Evolutionary conservation across 2,888 invertebrate species (phyloP).

Genomic region (Deilephila porcellus): DNA sequence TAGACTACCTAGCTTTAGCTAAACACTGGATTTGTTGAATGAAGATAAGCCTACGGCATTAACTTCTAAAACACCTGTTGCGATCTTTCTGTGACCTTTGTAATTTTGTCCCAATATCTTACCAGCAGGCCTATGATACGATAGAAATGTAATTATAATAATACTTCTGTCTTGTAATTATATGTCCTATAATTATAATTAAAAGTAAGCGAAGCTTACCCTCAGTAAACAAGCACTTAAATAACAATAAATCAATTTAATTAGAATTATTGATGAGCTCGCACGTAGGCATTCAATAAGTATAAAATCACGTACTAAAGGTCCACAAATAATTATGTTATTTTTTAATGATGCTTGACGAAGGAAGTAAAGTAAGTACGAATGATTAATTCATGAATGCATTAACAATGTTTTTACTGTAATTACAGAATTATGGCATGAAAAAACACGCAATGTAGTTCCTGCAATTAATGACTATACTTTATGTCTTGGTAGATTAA

Average conservation of each 20-base stretch:
- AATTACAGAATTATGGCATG: neutral
- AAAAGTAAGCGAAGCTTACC: too few species aligned
- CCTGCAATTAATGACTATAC: slow-evolving; percentile 8
- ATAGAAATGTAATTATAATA: too few species aligned
- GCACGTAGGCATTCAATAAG: neutral
- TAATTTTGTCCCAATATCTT: too few species aligned
- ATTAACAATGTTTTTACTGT: slow-evolving; percentile 8
- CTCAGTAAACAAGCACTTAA: too few species aligned
- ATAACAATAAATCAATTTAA: neutral
- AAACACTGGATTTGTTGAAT: too few species aligned
- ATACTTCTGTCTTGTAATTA: too few species aligned
- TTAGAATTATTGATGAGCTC: neutral
- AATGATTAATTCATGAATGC: neutral
- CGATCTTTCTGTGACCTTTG: too few species aligned
- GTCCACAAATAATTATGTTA: neutral
- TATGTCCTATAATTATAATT: too few species aligned
- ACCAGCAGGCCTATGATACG: too few species aligned
- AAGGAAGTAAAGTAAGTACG: slow-evolving; percentile 4
- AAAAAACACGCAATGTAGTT: slow-evolving; percentile 13
- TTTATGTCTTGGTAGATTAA: neutral
- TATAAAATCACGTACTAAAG: slow-evolving; percentile 1
- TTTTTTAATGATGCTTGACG: neutral
- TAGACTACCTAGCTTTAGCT: too few species aligned
- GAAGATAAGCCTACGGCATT: too few species aligned
- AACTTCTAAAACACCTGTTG: too few species aligned